Evolutionary conservation across 2,113 vertebrate species (phyloP).

Genomic region (Daubentonia madagascariensis): DNA sequence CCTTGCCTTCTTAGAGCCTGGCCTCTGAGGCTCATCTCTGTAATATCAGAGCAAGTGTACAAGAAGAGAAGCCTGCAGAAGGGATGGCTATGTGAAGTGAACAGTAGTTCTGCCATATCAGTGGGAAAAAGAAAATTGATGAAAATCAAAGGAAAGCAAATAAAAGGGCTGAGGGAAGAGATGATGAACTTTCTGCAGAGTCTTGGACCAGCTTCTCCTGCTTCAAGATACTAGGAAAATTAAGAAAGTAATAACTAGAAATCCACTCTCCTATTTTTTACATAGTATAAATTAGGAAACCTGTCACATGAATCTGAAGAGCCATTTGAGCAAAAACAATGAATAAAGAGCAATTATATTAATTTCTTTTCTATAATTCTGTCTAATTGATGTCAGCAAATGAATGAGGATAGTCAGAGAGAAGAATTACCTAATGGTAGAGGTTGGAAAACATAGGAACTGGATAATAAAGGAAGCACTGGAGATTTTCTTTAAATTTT

Average conservation of each 20-base stretch:
- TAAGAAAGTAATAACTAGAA: background rate
- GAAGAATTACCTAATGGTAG: background rate
- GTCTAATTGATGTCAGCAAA: background rate
- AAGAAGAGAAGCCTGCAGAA: background rate
- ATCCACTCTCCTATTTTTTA: background rate
- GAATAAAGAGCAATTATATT: background rate
- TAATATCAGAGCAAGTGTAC: background rate
- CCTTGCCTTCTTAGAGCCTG: background rate
- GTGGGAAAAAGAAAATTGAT: background rate
- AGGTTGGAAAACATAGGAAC: background rate
- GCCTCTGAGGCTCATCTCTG: background rate
- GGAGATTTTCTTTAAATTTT: background rate
- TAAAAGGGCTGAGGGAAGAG: background rate
- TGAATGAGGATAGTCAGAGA: background rate
- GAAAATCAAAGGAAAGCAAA: background rate
- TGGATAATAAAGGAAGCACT: background rate
- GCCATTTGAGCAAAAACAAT: background rate
- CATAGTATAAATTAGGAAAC: background rate
- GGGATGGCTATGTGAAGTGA: background rate
- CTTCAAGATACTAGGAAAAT: background rate
- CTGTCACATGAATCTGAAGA: background rate
- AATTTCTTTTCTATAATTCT: background rate
- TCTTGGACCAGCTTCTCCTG: background rate
- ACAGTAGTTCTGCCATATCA: no score
- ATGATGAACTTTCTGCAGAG: background rate